Base-by-base conservation (phyloP, 2,888 invertebrate genomes). In the Neoitamus cyanurus region DNA sequence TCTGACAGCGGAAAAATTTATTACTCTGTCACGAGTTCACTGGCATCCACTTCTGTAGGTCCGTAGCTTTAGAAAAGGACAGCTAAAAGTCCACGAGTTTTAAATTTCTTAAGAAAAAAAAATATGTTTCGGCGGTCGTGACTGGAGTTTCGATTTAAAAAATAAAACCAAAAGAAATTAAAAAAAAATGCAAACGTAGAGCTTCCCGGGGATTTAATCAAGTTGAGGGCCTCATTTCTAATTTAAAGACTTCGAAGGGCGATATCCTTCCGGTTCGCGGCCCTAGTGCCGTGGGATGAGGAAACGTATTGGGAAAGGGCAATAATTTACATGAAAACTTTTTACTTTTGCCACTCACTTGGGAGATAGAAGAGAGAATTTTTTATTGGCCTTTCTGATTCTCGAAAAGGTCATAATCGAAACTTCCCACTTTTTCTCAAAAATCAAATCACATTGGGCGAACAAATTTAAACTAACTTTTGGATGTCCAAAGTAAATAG, bases 381-480 rank as follows among this genome's bases (percentile, higher is more conserved):
- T 70, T 69, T 70, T 70, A 70, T 70, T 70, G 34, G 70, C 30
- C 31, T 58, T 58, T 58, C 58, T 58, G 58, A 20, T 58, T 58
- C 20, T 25, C 58, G 58, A 25, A 58, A 58, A 58, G 58, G 58
- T 58, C 58, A 58, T 58, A 58, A 58, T 58, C 58, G 58, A 58
- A 58, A 58, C 15, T 58, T 58, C 20, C 58, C 20, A 15, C 11
- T 58, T 58, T 48, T 48, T 25, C 58, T 58, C 58, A 58, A 58
- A 42, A 58, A 25, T 58, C 58, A 58, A 58, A 2, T 5, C 58
- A 20, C 58, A 58, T 58, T 25, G 25, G 58, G n/a, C 58, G 58
- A 58, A 58, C 58, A 58, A 58, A 58, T 58, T 58, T 2, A 58
- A 58, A 58, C 20, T 20, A 58, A 58, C 58, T 58, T 58, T 58